These are phyloP conservation scores for Tinea trinotella DNA, from an alignment of 2,888 invertebrate species.

Conservation along the genomic window DNA sequence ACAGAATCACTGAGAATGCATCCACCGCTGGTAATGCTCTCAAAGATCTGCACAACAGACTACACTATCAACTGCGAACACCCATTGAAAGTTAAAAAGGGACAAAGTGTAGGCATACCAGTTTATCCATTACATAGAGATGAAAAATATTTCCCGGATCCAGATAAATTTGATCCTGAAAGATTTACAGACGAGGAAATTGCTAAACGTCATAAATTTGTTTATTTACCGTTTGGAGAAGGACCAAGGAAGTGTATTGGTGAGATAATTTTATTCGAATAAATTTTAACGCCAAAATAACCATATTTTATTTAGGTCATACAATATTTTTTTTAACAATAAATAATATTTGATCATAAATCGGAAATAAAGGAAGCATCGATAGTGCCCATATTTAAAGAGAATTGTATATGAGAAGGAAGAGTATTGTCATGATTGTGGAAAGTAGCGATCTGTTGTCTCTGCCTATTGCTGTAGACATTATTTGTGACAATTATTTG, in stretches of 20 bases:
- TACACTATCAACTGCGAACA: conserved; percentile 27
- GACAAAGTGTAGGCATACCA: conserved; percentile 36
- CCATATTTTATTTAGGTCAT: too few species aligned
- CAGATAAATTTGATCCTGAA: conserved; percentile 64
- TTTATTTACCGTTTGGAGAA: conserved; percentile 45
- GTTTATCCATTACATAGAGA: conserved; percentile 53
- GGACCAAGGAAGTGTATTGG: conserved; percentile 49
- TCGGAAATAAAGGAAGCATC: too few species aligned
- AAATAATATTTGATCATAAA: too few species aligned
- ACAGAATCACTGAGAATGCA: conserved; percentile 36
- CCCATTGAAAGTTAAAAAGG: conserved; percentile 22
- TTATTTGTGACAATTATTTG: too few species aligned
- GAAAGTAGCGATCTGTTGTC: too few species aligned
- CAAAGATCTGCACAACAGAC: conserved; percentile 31
- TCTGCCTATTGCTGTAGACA: too few species aligned
- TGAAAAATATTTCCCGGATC: conserved; percentile 54
- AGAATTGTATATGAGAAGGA: too few species aligned
- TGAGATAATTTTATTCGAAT: too few species aligned
- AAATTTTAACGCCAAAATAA: conserved; percentile 27
- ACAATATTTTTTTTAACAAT: too few species aligned
- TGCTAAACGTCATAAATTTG: conserved; percentile 28
- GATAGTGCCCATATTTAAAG: too few species aligned
- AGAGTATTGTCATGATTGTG: too few species aligned
- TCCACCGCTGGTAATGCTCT: conserved; percentile 26
- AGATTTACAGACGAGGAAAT: conserved; percentile 47